Percentiles rank a stretch among this genome's conserved stretches.
Evolutionary conservation across 2,113 vertebrate genomes (phyloP).

Genomic region (Uria aalge): DNA sequence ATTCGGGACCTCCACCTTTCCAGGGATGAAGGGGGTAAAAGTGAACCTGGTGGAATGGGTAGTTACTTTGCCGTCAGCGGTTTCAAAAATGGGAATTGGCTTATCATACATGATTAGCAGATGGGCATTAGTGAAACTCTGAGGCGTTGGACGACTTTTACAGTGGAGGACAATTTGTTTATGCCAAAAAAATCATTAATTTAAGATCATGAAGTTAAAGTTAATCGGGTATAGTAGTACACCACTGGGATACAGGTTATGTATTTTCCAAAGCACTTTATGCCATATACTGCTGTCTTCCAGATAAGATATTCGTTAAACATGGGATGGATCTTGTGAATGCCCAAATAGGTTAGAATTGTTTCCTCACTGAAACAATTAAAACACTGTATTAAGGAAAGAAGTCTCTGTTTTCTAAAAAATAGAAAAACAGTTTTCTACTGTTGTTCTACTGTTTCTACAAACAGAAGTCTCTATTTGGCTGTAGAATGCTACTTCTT

Average conservation of each 20-base stretch:
- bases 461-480: neutral
- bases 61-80: fast-evolving
- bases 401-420: neutral
- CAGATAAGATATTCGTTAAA: neutral
- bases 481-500: neutral
- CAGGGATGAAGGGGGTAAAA: neutral
- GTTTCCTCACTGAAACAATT: neutral
- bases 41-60: neutral
- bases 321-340: neutral
- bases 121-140: neutral
- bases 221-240: neutral
- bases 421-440: neutral
- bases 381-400: neutral
- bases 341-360: neutral
- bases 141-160: neutral
- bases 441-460: too few species aligned
- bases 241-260: neutral
- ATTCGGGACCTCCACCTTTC: neutral
- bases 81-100: neutral
- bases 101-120: neutral
- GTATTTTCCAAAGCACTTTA: neutral
- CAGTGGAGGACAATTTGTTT: neutral
- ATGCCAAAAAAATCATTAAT: neutral
- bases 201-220: neutral
- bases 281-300: neutral